Base-by-base conservation (phyloP, 2,113 vertebrate genomes). In the Sylvia atricapilla region DNA sequence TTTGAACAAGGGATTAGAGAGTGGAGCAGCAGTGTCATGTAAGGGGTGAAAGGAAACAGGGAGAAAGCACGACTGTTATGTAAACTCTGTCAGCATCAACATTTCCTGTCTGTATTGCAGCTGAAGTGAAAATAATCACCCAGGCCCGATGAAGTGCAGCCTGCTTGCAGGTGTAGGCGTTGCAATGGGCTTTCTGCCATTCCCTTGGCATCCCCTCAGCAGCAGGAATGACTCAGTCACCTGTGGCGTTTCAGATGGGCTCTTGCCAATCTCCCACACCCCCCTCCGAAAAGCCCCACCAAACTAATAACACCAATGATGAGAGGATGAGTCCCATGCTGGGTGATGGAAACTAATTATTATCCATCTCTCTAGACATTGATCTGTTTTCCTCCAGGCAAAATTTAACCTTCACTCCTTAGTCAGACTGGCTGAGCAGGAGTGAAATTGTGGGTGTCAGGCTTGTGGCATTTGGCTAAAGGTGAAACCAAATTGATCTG, bases 1-100 rank as follows among this genome's bases (percentile, higher is more conserved):
- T 77, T 69, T 83, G 58, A 95, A 49, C 33, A 35, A 95, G 89
- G 64, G 59, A 89, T 94, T 94, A 92, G 80, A 89, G 56, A 82
- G 59, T 18, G 60, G 83, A 84, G 92, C 92, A 95, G 70, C 53
- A 37, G 21, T 69, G 83, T 87, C 78, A 66, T 63, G 59, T 37
- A 59, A 41, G 63, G 46, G 44, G 31, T 74, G 60, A 82, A 78
- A 63, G 62, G 64, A 53, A 74, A 7, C 62, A 10, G 17, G 62
- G 86, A 52, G 55, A 82, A 79, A 67, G 46, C 41, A 22, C 20
- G 60, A 15, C 10, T 85, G 46, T 90, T 83, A 67, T 30, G 66
- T 86, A 91, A 95, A 31, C 41, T 77, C 18, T 86, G 43, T 41
- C 60, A 44, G 3, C 47, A 74, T 72, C 89, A 77, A 67, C 78